A percentile compares a stretch with the other conserved stretches of the same genome.
These are phyloP conservation scores for Lontra canadensis DNA, from an alignment of 2,113 vertebrate genomes.

Conservation along the genomic window DNA sequence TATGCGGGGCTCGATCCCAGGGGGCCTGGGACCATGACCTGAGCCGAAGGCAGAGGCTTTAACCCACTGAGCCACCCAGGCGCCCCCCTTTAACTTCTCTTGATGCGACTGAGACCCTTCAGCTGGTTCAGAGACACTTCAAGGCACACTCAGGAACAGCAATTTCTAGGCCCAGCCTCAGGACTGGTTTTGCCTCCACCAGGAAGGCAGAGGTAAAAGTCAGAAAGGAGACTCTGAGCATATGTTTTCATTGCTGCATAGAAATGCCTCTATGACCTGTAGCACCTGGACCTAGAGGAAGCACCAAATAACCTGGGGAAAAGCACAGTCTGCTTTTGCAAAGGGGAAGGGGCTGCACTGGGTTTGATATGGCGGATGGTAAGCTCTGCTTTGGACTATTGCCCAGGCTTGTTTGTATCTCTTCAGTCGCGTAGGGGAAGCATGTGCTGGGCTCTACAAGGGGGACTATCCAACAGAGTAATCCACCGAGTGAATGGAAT, in stretches of 20 bases:
- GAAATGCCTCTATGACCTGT: not conserved
- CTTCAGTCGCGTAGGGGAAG: not conserved
- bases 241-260: not conserved
- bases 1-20: too few species aligned
- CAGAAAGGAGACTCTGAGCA: not conserved
- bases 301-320: accelerated
- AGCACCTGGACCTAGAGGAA: not conserved
- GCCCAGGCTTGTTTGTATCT: not conserved
- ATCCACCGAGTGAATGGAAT: not conserved
- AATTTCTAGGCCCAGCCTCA: not conserved
- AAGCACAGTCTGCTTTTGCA: not conserved
- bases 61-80: too few species aligned
- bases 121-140: not conserved
- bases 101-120: not conserved
- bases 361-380: not conserved
- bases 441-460: not conserved
- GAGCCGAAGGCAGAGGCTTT: too few species aligned
- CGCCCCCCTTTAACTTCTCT: too few species aligned
- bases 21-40: too few species aligned
- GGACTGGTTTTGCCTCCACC: not conserved
- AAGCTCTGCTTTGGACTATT: not conserved
- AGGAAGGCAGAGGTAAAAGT: not conserved
- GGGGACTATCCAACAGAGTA: not conserved
- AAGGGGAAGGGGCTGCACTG: not conserved
- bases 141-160: not conserved